Percentiles rank a stretch among this genome's conserved stretches.
phyloP scores from a whole-genome alignment of 2,888 invertebrate genomes.

The Cyaniris semiargus region DNA sequence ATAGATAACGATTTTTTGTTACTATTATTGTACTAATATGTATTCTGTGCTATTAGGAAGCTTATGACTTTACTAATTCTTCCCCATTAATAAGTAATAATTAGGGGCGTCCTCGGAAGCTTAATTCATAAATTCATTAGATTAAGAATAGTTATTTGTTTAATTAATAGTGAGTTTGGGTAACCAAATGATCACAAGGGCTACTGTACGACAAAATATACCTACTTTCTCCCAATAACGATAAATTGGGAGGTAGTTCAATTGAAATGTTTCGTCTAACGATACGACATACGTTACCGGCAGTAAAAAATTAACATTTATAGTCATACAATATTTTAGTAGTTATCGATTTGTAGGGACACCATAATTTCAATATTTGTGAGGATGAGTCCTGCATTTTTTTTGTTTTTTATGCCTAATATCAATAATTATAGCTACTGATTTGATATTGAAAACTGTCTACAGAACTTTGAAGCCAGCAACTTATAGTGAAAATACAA shows the following conservation, averaged over 20 bases:
- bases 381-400: background rate
- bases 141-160: background rate
- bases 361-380: background rate
- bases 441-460: no score
- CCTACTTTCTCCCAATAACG: background rate
- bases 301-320: constrained; percentile 28
- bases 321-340: constrained; percentile 25
- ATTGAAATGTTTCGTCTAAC: constrained; percentile 27
- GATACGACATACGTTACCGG: constrained; percentile 24
- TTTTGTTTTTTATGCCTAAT: no score
- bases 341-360: constrained; percentile 19
- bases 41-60: no score
- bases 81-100: background rate
- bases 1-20: background rate
- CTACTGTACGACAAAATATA: background rate
- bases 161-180: background rate
- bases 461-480: background rate
- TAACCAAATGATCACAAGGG: background rate
- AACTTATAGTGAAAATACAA: no score
- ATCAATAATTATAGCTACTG: no score
- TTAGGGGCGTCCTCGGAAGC: background rate
- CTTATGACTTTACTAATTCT: background rate
- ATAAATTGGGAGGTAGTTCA: constrained; percentile 10
- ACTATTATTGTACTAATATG: no score
- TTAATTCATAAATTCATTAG: background rate